Evolutionary conservation across 1,140 invertebrate genomes (phyloP), one percentile per base, ranked within the genome.

Genomic region (Brachionus asplanchnoidis): DNA sequence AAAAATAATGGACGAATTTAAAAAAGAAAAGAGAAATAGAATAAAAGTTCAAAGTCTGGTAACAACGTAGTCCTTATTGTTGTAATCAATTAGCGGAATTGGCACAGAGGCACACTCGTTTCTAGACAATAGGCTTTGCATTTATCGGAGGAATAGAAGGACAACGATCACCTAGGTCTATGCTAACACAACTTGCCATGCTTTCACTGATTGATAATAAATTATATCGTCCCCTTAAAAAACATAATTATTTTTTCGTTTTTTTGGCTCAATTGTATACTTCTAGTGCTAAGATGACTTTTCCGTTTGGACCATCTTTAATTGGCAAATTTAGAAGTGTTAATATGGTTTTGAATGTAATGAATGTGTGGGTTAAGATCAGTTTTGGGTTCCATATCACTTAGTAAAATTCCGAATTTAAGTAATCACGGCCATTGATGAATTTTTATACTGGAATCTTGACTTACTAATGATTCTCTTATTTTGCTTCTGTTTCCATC

Each of bases 331-430:
- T 77, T 77, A 1, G 73, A 77, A 14, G 26, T 77, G 26, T 77
- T 53, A 12, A 77, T 36, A 53, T 77, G 73, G 14, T 77, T 77
- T 50, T 77, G 73, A 5, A 77, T 77, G 73, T 77, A 77, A 77
- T 77, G 73, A 14, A 14, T 77, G 44, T 77, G 7, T 0, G 73
- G 73, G 11, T 77, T 50, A 12, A 77, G 26, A 26, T 77, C 44
- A 3, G 73, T 77, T 8, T 46, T 77, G 2, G 73, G 73, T 5
- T 77, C 44, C 1, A 26, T 0, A 26, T 77, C 73, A n/a, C 73
- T 77, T 50, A 50, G 20, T 6, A 77, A 7, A 26, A 77, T 44
- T 50, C 73, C 53, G 20, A 77, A 77, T 9, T 46, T 50, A 4
- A 77, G 23, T 12, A 50, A 23, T 44, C 73, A 77, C 6, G 73